Evolutionary conservation across 2,113 vertebrate genomes (phyloP).

Genomic region (Trachemys scripta): DNA sequence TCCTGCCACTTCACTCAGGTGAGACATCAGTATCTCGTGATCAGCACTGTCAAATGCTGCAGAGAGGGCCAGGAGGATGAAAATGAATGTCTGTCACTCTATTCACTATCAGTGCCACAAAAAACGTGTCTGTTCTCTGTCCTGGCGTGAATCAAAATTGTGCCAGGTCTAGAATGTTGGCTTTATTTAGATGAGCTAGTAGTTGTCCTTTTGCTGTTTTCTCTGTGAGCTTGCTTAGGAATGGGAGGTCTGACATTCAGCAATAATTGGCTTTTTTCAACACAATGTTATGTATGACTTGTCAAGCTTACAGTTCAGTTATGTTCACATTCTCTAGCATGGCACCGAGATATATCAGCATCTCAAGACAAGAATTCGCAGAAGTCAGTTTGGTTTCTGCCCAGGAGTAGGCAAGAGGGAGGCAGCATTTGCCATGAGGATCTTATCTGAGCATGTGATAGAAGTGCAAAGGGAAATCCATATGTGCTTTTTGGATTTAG

Average conservation of each 20-base stretch:
- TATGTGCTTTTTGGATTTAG: not conserved
- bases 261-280: not conserved
- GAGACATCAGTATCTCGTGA: too few relatives aligned
- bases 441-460: not conserved
- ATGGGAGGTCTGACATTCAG: not conserved
- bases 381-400: not conserved
- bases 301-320: not conserved
- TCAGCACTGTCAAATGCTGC: too few relatives aligned
- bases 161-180: not conserved
- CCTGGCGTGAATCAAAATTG: not conserved
- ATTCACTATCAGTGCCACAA: not conserved
- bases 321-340: not conserved
- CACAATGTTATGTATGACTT: not conserved
- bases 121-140: not conserved
- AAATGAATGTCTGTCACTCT: too few relatives aligned
- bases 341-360: not conserved
- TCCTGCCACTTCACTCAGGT: too few relatives aligned
- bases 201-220: not conserved
- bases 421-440: not conserved
- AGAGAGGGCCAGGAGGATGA: too few relatives aligned
- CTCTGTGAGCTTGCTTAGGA: not conserved
- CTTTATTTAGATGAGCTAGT: not conserved
- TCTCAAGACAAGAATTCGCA: not conserved
- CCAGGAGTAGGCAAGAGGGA: not conserved
- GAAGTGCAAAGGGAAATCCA: not conserved